These are phyloP conservation scores for Probaryconus sp. DNA, from an alignment of 1,140 invertebrate species.

Conservation along the genomic window DNA sequence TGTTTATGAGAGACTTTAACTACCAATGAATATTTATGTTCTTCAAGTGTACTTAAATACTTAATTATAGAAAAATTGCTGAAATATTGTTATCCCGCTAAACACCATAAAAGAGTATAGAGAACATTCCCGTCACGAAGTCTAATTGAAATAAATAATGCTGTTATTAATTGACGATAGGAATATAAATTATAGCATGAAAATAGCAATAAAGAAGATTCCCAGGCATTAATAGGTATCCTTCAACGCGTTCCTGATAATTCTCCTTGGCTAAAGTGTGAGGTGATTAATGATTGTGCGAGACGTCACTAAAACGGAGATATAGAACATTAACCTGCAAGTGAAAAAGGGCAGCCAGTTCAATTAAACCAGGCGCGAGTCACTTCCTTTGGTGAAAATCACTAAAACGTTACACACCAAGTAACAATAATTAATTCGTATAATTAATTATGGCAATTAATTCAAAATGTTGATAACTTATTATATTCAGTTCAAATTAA, in stretches of 20 bases:
- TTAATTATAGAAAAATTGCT: neutral
- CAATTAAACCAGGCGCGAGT: slow-evolving; percentile 56
- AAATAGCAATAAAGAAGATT: slow-evolving; percentile 55
- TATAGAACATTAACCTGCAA: slow-evolving; percentile 52
- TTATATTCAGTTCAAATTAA: neutral
- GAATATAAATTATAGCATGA: slow-evolving; percentile 43
- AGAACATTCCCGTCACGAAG: neutral
- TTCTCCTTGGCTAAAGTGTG: slow-evolving; percentile 40
- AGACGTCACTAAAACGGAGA: slow-evolving; percentile 54
- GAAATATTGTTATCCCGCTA: neutral
- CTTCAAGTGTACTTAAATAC: too few relatives aligned
- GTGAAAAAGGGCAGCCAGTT: slow-evolving; percentile 50
- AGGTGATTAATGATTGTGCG: slow-evolving; percentile 55
- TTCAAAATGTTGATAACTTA: slow-evolving; percentile 15
- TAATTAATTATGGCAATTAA: slow-evolving; percentile 35
- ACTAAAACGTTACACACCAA: slow-evolving; percentile 27
- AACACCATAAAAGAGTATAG: neutral
- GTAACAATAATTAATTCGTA: slow-evolving; percentile 42
- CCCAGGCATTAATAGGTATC: slow-evolving; percentile 50
- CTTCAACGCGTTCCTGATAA: slow-evolving; percentile 47
- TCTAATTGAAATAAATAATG: slow-evolving; percentile 46
- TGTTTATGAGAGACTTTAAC: neutral
- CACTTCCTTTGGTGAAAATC: slow-evolving; percentile 50
- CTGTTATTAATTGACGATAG: slow-evolving; percentile 41
- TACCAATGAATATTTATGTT: too few relatives aligned